Base-by-base conservation (phyloP, 2,113 vertebrate species). In the Zosterops pallidus region DNA sequence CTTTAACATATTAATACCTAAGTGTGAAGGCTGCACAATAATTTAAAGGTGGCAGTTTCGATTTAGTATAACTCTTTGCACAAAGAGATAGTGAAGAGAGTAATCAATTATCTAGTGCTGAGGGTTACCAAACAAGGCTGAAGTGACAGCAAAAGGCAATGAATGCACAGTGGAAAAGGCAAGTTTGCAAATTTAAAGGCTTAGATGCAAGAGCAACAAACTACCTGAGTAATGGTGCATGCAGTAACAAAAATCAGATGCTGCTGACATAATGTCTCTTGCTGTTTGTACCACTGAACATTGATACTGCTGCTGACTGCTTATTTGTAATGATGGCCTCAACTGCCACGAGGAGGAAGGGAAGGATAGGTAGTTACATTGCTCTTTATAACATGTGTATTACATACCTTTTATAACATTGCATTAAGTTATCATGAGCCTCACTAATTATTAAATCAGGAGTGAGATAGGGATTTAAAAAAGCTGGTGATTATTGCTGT, bases 11-110 rank as follows among this genome's bases (percentile, higher is more conserved):
- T 23, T 49, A 86, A 80, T 88, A 41, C 67, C 25, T 31, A 59
- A 75, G 41, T 53, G 71, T 89, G 68, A 90, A 90, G 75, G 76
- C 71, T 85, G 79, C 19, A 67, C 79, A 88, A 70, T 93, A 90
- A 94, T 92, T 96, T 95, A 93, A 76, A 93, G 57, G 79, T 93
- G 79, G 35, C 71, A 70, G 83, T 90, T 94, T 93, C 29, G 33
- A 92, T 93, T 94, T 85, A 77, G 35, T 65, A 65, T 85, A 72
- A 81, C 75, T 88, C 83, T 90, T 90, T 86, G 85, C 59, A 83
- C 76, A 93, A 95, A 87, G 70, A 94, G 90, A 92, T 90, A 94
- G 92, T 47, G 68, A 93, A 90, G 55, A 88, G n/a, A 25, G 28
- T 69, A 88, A 96, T 95, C 85, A 87, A 80, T 96, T 95, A 67